phyloP scores from a whole-genome alignment of 2,888 invertebrate genomes.

The Drosophila sordidula region DNA sequence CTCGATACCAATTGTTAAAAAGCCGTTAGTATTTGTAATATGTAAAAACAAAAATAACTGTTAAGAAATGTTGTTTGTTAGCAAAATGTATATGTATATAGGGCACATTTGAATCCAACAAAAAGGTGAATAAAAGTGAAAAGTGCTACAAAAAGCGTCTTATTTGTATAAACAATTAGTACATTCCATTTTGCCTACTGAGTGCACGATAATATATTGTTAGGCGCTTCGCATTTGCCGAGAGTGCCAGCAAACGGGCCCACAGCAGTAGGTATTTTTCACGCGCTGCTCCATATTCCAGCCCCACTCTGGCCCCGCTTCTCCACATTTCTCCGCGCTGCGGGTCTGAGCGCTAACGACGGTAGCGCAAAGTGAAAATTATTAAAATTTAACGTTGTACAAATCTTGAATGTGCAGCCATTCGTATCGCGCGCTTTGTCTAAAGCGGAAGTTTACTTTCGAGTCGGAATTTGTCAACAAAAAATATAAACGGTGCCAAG shows the following conservation, averaged over 20 bases:
- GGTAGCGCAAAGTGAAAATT: constrained; percentile 68
- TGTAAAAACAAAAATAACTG: not conserved
- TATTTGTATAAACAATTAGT: constrained; percentile 59
- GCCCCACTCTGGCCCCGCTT: constrained; percentile 43
- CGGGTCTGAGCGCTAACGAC: constrained; percentile 19
- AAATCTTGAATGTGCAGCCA: constrained; percentile 61
- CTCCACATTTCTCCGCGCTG: constrained; percentile 44
- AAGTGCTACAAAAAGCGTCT: not conserved
- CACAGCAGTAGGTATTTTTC: constrained; percentile 46
- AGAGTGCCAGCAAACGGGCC: constrained; percentile 33
- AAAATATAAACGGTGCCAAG: constrained; percentile 36
- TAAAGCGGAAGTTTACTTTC: constrained; percentile 55
- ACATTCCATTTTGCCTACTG: constrained; percentile 27
- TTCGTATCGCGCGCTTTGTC: constrained; percentile 67
- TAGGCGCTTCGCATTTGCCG: constrained; percentile 12
- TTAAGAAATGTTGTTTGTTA: not conserved
- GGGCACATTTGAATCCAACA: not conserved
- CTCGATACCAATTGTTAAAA: not conserved
- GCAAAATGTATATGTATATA: too few relatives aligned
- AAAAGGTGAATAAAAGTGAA: constrained; percentile 58
- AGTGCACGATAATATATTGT: constrained; percentile 1
- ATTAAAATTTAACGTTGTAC: constrained; percentile 67
- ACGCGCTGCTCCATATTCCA: constrained; percentile 74
- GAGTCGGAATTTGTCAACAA: constrained; percentile 32
- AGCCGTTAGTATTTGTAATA: not conserved